Percentiles rank a stretch among this genome's conserved stretches.
phyloP scores from a whole-genome alignment of 2,113 vertebrate species.

The Acanthochromis polyacanthus region DNA sequence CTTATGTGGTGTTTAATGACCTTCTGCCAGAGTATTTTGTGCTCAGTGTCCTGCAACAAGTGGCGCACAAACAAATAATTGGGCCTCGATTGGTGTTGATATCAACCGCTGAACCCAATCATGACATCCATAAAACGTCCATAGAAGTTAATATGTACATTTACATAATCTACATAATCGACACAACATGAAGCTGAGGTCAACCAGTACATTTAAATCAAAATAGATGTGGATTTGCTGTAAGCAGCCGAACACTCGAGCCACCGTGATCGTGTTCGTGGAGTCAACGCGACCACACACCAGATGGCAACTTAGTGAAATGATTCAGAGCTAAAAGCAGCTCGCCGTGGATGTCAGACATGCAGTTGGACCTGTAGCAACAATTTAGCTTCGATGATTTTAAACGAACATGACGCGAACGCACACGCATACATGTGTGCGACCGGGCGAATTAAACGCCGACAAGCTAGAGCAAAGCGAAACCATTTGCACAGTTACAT shows the following conservation, averaged over 20 bases:
- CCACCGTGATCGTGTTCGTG: neutral
- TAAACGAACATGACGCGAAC: constrained; percentile 22
- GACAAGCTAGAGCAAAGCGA: constrained; percentile 12
- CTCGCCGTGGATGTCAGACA: constrained; percentile 15
- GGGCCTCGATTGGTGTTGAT: too few relatives aligned
- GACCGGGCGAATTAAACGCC: constrained; percentile 23
- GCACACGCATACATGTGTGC: constrained; percentile 15
- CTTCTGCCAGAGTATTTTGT: too few relatives aligned
- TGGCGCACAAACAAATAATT: too few relatives aligned
- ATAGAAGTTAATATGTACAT: too few relatives aligned
- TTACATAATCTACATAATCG: too few relatives aligned
- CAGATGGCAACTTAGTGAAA: constrained; percentile 58
- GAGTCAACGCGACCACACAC: constrained; percentile 19
- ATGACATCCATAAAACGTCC: too few relatives aligned
- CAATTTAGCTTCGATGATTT: constrained; percentile 12
- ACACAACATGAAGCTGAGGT: too few relatives aligned
- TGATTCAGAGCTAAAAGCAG: constrained; percentile 52
- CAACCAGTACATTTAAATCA: too few relatives aligned
- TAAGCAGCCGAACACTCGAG: neutral
- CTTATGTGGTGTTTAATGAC: too few relatives aligned
- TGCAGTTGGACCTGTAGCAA: constrained; percentile 19
- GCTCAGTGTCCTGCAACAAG: too few relatives aligned
- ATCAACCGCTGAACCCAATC: too few relatives aligned
- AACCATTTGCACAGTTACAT: constrained; percentile 27
- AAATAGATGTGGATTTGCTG: too few relatives aligned